These are phyloP conservation scores for Menidia menidia DNA, from an alignment of 2,797 vertebrate genomes.

Conservation along the genomic window DNA sequence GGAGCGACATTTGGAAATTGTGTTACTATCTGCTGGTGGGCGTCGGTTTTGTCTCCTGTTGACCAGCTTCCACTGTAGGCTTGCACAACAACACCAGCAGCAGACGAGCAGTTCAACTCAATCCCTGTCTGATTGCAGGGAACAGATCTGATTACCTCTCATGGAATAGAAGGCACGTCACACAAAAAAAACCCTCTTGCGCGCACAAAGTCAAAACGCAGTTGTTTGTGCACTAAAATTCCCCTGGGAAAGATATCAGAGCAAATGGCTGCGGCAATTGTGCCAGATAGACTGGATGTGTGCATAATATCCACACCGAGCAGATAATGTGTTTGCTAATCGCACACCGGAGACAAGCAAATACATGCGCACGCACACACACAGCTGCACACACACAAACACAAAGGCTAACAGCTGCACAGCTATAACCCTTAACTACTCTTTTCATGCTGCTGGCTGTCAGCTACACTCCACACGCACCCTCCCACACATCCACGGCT, in stretches of 20 bases:
- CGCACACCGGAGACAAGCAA: constrained; percentile 74
- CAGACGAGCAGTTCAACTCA: constrained; percentile 69
- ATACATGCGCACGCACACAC: constrained; percentile 57
- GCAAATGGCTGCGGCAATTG: constrained; percentile 77
- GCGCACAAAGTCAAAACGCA: constrained; percentile 49
- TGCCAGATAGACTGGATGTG: constrained; percentile 78
- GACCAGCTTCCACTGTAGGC: constrained; percentile 32
- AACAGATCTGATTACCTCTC: constrained; percentile 74
- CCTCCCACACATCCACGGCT: constrained; percentile 52
- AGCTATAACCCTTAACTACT: constrained; percentile 77
- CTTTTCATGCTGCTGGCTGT: constrained; percentile 65
- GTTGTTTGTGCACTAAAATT: constrained; percentile 69
- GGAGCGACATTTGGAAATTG: constrained; percentile 29
- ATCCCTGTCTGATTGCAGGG: constrained; percentile 74
- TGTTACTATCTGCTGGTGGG: constrained; percentile 31
- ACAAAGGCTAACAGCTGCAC: constrained; percentile 71
- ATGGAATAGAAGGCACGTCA: constrained; percentile 43
- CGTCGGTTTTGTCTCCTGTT: constrained; percentile 41
- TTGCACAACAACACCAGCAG: constrained; percentile 48
- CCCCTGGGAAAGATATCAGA: constrained; percentile 70
- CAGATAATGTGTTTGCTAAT: constrained; percentile 81
- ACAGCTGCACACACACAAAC: constrained; percentile 29
- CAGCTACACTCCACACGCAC: constrained; percentile 55
- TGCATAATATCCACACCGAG: constrained; percentile 77
- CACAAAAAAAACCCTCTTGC: constrained; percentile 29